Evolutionary conservation across 2,113 vertebrate genomes (phyloP).

Genomic region (Oncorhynchus gorbuscha): DNA sequence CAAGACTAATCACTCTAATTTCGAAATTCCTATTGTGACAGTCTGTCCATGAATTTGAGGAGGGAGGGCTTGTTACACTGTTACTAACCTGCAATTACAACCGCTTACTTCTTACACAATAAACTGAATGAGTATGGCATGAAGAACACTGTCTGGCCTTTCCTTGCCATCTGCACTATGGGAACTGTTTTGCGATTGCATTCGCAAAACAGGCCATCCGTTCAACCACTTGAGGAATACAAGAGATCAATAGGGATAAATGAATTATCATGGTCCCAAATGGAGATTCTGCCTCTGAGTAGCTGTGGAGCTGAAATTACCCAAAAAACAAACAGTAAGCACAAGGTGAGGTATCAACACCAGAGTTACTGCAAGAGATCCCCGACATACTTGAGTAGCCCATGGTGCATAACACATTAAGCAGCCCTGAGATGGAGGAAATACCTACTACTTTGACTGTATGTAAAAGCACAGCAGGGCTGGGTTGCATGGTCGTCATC

Average conservation of each 20-base stretch:
- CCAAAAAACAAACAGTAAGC: slow-evolving; percentile 41
- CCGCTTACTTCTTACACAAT: slow-evolving; percentile 45
- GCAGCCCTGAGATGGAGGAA: background rate
- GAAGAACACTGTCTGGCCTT: slow-evolving; percentile 57
- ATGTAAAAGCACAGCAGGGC: slow-evolving; percentile 39
- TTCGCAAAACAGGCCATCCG: slow-evolving; percentile 61
- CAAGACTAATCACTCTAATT: background rate
- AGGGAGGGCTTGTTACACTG: slow-evolving; percentile 19
- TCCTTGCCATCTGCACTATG: slow-evolving; percentile 49
- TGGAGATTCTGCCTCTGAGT: slow-evolving; percentile 41
- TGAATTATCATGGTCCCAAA: slow-evolving; percentile 66
- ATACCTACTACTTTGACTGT: slow-evolving; percentile 19
- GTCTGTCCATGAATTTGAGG: background rate
- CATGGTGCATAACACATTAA: background rate
- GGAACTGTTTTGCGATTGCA: slow-evolving; percentile 62
- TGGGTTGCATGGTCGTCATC: slow-evolving; percentile 19
- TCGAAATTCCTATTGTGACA: background rate
- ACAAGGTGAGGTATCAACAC: background rate
- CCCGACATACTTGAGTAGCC: background rate
- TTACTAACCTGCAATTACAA: slow-evolving; percentile 45
- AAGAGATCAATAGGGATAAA: slow-evolving; percentile 72
- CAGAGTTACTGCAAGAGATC: background rate
- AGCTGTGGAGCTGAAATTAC: slow-evolving; percentile 35
- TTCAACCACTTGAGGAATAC: slow-evolving; percentile 62
- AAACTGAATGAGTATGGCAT: slow-evolving; percentile 64